Base-by-base conservation (phyloP, 1,140 invertebrate species). In the Apis cerana region DNA sequence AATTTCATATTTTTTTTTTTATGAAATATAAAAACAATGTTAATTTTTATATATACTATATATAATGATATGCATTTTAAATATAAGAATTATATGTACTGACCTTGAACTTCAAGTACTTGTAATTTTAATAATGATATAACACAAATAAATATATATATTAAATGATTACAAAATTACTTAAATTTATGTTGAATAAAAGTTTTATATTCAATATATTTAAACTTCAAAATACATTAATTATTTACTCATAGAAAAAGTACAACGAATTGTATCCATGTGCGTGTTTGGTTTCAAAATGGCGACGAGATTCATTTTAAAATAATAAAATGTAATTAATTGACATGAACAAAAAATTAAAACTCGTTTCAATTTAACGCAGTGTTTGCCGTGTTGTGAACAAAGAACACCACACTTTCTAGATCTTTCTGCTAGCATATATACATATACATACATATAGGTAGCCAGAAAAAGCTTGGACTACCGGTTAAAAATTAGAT, bases 261-360 rank as follows among this genome's bases (percentile, higher is more conserved):
- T 62, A 52, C 21, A 43, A 54, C 62, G 59, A 59, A 69, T 82
- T 78, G 65, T 65, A 78, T 82, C 75, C 83, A 88, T 85, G 86
- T 86, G 83, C 83, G 69, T 50, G 48, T 74, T 76, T 23, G 77
- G 83, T 88, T 88, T 88, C 86, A 88, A 88, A 88, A 88, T 88
- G 87, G 87, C 87, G 86, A 56, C 76, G 2, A 27, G 13, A 64
- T 52, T 64, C 75, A 78, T 56, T 82, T 82, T 52, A 50, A 54
- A 12, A 59, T 19, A 64, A 52, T 75, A 80, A 76, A 88, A 74
- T 85, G 80, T 75, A 70, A 75, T 79, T 70, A 80, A 83, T 65
- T 69, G 69, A 81, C 58, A 61, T 62, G 54, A 65, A 81, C 70
- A 52, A 56, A 27, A 56, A 80, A 82, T 75, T 59, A 54, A 82